These are phyloP conservation scores for Macrocentrus cingulum DNA, from an alignment of 1,140 invertebrate genomes.

Conservation along the genomic window DNA sequence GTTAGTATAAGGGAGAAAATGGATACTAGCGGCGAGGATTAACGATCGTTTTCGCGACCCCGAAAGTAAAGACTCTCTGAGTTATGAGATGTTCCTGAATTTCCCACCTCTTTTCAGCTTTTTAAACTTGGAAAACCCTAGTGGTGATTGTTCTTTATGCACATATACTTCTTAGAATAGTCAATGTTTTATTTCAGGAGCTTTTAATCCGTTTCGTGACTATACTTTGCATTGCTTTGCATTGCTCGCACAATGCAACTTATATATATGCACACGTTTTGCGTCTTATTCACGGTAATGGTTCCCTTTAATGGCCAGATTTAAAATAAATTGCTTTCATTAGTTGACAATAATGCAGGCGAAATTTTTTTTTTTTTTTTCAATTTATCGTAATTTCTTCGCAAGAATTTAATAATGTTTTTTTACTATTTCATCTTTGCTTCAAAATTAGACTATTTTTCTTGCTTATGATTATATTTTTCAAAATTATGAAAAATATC, in stretches of 20 bases:
- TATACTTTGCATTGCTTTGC: constrained; percentile 48
- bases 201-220: constrained; percentile 50
- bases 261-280: neutral
- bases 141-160: too few relatives aligned
- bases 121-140: neutral
- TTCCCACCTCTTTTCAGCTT: neutral
- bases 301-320: neutral
- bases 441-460: too few relatives aligned
- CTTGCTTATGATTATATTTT: too few relatives aligned
- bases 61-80: constrained; percentile 19
- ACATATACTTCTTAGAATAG: constrained; percentile 18
- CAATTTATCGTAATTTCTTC: too few relatives aligned
- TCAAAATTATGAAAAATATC: too few relatives aligned
- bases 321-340: too few relatives aligned
- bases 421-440: too few relatives aligned
- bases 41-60: constrained; percentile 23
- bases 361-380: too few relatives aligned
- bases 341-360: too few relatives aligned
- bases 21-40: constrained; percentile 18
- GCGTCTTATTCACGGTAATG: neutral
- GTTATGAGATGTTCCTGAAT: constrained; percentile 14
- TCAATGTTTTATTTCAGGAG: constrained; percentile 41
- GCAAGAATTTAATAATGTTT: too few relatives aligned
- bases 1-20: neutral
- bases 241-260: constrained; percentile 24